These are phyloP conservation scores for Sebastiscus albofasciatus DNA, from an alignment of 2,797 vertebrate genomes.

Conservation along the genomic window DNA sequence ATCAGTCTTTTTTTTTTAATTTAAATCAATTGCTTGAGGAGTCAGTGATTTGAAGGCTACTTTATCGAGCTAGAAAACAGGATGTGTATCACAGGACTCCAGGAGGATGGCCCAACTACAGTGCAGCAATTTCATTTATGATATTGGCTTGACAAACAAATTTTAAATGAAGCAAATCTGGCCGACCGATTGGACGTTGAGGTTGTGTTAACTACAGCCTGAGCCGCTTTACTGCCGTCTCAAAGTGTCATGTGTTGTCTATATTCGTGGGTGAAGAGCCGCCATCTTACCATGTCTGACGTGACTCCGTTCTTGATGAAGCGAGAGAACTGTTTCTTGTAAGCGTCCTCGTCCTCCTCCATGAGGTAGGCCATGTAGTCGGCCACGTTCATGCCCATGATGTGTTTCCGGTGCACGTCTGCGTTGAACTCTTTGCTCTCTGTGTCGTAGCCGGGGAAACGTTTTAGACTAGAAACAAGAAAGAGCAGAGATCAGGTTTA, in stretches of 20 bases:
- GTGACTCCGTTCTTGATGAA: slow-evolving; percentile 96
- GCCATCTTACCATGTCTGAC: slow-evolving; percentile 88
- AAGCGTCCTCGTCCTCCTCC: slow-evolving; percentile 96
- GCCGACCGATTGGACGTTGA: not conserved
- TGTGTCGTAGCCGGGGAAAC: slow-evolving; percentile 95
- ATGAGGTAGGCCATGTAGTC: slow-evolving; percentile 96
- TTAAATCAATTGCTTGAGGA: too few relatives aligned
- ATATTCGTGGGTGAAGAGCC: fast-evolving
- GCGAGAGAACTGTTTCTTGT: slow-evolving; percentile 97
- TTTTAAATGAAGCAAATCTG: not conserved
- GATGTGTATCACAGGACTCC: not conserved
- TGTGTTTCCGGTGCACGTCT: slow-evolving; percentile 96
- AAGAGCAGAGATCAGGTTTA: not conserved
- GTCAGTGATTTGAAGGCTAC: not conserved
- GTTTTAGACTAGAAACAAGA: slow-evolving; percentile 86
- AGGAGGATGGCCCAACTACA: not conserved
- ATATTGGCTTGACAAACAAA: not conserved
- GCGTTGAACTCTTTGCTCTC: slow-evolving; percentile 98
- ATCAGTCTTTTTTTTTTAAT: not conserved
- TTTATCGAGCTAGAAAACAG: not conserved
- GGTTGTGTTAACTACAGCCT: not conserved
- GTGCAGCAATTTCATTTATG: not conserved
- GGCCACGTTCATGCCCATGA: slow-evolving; percentile 95
- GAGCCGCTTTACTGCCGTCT: not conserved
- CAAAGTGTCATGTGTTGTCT: not conserved